A percentile compares a stretch with the other conserved stretches of the same genome.
Conservation (phyloP, 1,140 invertebrate genomes). For the Sesamia nonagrioides region DNA sequence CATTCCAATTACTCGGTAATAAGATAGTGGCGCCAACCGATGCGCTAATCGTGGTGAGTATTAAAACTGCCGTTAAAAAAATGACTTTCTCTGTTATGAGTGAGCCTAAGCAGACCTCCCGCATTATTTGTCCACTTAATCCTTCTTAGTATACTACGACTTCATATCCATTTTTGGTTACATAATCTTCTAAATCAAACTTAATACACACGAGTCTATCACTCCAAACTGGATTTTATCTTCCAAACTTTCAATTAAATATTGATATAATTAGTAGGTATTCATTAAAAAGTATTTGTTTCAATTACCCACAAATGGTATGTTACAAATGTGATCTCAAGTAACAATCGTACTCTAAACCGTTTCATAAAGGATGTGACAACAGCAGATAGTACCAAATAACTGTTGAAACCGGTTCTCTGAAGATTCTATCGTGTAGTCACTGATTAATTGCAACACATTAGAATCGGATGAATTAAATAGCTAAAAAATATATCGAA, state of each 20-base stretch:
- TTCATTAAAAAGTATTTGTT: slow-evolving; percentile 40
- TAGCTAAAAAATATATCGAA: slow-evolving; percentile 67
- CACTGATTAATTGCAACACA: slow-evolving; percentile 66
- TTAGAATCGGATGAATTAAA: slow-evolving; percentile 66
- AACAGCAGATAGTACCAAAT: slow-evolving; percentile 38
- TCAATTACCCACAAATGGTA: slow-evolving; percentile 38
- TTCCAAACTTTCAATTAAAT: slow-evolving; percentile 30
- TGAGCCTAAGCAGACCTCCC: neutral
- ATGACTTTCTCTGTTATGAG: neutral
- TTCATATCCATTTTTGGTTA: slow-evolving; percentile 37
- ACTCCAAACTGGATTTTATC: slow-evolving; percentile 43
- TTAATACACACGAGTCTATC: slow-evolving; percentile 37
- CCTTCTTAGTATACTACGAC: slow-evolving; percentile 10
- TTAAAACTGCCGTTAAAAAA: slow-evolving; percentile 1
- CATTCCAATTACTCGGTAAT: too few species aligned
- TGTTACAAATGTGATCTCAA: slow-evolving; percentile 27
- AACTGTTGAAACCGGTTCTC: slow-evolving; percentile 30
- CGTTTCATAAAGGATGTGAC: slow-evolving; percentile 42
- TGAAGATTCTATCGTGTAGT: slow-evolving; percentile 35
- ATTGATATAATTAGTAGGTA: slow-evolving; percentile 42
- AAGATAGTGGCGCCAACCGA: slow-evolving; percentile 17
- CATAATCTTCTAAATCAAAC: slow-evolving; percentile 38
- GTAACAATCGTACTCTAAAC: slow-evolving; percentile 23
- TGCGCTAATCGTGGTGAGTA: neutral
- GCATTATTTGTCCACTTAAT: slow-evolving; percentile 17